Evolutionary conservation across 2,797 vertebrate species (phyloP).

Genomic region (Discoglossus pictus): DNA sequence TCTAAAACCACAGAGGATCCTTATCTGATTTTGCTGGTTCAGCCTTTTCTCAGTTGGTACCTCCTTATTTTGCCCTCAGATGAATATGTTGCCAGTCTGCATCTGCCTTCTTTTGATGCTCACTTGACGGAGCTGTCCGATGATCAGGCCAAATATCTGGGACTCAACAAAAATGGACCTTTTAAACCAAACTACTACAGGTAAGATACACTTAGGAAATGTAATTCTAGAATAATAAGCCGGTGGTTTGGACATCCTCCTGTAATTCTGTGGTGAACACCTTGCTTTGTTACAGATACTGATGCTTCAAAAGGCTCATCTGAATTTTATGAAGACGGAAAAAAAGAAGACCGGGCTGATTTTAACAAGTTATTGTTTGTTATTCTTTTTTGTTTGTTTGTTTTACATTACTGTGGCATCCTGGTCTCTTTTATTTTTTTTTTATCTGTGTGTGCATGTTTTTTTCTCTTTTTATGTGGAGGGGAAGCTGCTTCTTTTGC

Average conservation of each 20-base stretch:
- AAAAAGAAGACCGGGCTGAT: constrained; percentile 61
- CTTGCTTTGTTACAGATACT: constrained; percentile 69
- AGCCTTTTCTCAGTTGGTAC: too few species aligned
- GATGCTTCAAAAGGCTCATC: constrained; percentile 60
- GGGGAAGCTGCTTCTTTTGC: background rate
- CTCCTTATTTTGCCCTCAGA: constrained; percentile 72
- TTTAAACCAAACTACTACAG: constrained; percentile 98
- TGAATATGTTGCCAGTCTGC: constrained; percentile 94
- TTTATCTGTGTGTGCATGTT: constrained; percentile 34
- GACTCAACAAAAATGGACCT: constrained; percentile 93
- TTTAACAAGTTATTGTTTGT: too few species aligned
- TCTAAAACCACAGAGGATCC: too few species aligned
- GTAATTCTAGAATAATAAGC: too few species aligned
- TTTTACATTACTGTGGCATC: constrained; percentile 18
- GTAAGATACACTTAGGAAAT: constrained; percentile 61
- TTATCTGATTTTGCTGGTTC: too few species aligned
- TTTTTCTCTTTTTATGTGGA: background rate
- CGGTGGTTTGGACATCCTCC: background rate
- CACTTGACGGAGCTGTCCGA: constrained; percentile 91
- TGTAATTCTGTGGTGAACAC: background rate
- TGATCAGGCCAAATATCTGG: constrained; percentile 93
- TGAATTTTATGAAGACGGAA: constrained; percentile 63
- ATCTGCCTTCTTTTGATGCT: constrained; percentile 90
- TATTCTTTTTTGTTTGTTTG: constrained; percentile 39
- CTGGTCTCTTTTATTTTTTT: constrained; percentile 34